Percentiles rank a stretch among this genome's conserved stretches.
Evolutionary conservation across 2,888 invertebrate species (phyloP).

Genomic region (Philhelius pedissequus): DNA sequence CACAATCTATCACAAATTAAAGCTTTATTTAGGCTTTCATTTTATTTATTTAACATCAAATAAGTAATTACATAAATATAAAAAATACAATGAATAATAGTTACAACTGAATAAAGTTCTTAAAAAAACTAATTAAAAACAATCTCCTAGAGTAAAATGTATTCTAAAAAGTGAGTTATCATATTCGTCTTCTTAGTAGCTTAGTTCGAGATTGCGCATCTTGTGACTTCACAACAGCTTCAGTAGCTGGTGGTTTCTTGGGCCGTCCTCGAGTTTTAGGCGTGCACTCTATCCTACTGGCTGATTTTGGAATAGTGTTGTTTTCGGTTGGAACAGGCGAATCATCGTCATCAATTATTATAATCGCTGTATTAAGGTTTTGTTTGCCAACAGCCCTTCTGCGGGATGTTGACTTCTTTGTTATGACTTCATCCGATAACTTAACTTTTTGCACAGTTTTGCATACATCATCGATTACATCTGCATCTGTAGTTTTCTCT

Average conservation of each 20-base stretch:
- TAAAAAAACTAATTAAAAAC: background rate
- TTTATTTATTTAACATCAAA: background rate
- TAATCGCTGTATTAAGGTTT: conserved; percentile 45
- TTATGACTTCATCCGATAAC: background rate
- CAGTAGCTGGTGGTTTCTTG: conserved; percentile 13
- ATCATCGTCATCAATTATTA: conserved; percentile 44
- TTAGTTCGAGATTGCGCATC: conserved; percentile 14
- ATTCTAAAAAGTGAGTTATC: background rate
- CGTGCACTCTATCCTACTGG: conserved; percentile 28
- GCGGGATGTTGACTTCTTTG: conserved; percentile 11
- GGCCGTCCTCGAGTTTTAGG: conserved; percentile 35
- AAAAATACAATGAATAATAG: background rate
- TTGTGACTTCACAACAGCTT: conserved; percentile 17
- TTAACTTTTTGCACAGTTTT: conserved; percentile 37
- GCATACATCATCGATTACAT: conserved; percentile 24
- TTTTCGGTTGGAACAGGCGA: conserved; percentile 29
- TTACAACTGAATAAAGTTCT: background rate
- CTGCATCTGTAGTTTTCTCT: background rate
- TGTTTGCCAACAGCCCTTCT: background rate
- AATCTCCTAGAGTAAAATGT: background rate
- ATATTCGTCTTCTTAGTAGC: conserved; percentile 49
- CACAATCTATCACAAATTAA: too few species aligned
- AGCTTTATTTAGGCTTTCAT: too few species aligned
- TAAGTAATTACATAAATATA: background rate
- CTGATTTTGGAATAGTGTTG: conserved; percentile 28